phyloP scores from a whole-genome alignment of 2,888 invertebrate genomes.

The Noctuana brunneofusca region DNA sequence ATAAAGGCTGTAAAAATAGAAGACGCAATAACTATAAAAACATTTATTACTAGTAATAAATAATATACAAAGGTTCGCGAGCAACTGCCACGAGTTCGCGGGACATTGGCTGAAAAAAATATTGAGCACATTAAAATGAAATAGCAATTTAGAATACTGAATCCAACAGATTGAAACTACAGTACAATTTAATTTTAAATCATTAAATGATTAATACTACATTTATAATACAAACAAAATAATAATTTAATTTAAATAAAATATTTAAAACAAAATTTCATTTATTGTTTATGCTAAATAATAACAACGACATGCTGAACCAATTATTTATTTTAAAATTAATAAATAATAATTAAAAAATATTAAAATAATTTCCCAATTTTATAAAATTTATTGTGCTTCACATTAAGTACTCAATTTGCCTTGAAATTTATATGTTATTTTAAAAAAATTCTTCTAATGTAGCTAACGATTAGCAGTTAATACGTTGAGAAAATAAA shows the following conservation, averaged over 20 bases:
- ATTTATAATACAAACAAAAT: slow-evolving; percentile 6
- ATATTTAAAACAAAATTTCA: too few relatives aligned
- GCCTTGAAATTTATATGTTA: slow-evolving; percentile 1
- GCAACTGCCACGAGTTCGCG: neutral
- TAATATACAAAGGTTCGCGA: slow-evolving; percentile 12
- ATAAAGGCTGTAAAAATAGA: too few relatives aligned
- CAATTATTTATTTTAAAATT: slow-evolving; percentile 19
- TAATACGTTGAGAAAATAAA: neutral
- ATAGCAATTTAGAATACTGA: slow-evolving; percentile 2
- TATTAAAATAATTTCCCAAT: slow-evolving; percentile 27
- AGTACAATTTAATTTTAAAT: slow-evolving; percentile 17
- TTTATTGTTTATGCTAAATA: too few relatives aligned
- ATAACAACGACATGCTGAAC: slow-evolving; percentile 1
- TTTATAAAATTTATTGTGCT: slow-evolving; percentile 44
- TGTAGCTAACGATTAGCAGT: slow-evolving; percentile 1
- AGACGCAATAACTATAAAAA: slow-evolving; percentile 16
- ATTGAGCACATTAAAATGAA: slow-evolving; percentile 7
- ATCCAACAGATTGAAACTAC: neutral
- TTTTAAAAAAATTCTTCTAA: neutral
- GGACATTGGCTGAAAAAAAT: slow-evolving; percentile 4
- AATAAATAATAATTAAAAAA: slow-evolving; percentile 21
- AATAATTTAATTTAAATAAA: too few relatives aligned
- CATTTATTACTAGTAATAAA: slow-evolving; percentile 31
- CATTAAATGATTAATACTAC: slow-evolving; percentile 29
- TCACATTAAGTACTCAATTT: slow-evolving; percentile 47